phyloP scores from a whole-genome alignment of 1,140 invertebrate genomes.

The Andricus grossulariae region DNA sequence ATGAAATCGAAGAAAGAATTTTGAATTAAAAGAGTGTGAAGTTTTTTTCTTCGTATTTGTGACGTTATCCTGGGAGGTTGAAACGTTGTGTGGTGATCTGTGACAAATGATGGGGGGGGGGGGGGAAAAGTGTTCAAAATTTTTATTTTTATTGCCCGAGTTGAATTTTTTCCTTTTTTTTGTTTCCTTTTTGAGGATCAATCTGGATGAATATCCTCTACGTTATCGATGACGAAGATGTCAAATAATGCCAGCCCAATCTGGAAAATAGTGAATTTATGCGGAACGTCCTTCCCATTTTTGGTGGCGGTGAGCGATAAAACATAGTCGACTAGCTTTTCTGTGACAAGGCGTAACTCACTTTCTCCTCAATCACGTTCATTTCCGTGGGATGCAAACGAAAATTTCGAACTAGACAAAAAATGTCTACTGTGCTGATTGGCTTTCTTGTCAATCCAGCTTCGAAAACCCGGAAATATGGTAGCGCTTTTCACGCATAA shows the following conservation, averaged over 20 bases:
- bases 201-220: too few relatives aligned
- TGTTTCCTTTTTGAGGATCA: too few relatives aligned
- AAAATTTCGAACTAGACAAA: constrained; percentile 43
- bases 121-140: too few relatives aligned
- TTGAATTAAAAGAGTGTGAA: too few relatives aligned
- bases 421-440: constrained; percentile 47
- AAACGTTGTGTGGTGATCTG: too few relatives aligned
- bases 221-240: too few relatives aligned
- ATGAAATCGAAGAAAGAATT: too few relatives aligned
- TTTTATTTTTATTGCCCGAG: too few relatives aligned
- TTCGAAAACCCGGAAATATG: constrained; percentile 49
- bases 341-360: constrained; percentile 40
- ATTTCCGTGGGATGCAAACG: constrained; percentile 35
- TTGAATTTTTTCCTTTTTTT: too few relatives aligned
- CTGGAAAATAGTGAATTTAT: not conserved
- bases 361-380: constrained; percentile 44
- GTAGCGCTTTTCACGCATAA: constrained; percentile 27
- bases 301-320: constrained; percentile 40
- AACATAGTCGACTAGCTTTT: constrained; percentile 35
- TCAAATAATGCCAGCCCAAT: not conserved
- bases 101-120: too few relatives aligned
- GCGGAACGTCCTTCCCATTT: constrained; percentile 40
- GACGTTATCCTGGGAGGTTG: too few relatives aligned
- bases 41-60: too few relatives aligned
- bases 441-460: constrained; percentile 51